These are phyloP conservation scores for Drosophila watanabei DNA, from an alignment of 1,140 invertebrate genomes.

Conservation along the genomic window DNA sequence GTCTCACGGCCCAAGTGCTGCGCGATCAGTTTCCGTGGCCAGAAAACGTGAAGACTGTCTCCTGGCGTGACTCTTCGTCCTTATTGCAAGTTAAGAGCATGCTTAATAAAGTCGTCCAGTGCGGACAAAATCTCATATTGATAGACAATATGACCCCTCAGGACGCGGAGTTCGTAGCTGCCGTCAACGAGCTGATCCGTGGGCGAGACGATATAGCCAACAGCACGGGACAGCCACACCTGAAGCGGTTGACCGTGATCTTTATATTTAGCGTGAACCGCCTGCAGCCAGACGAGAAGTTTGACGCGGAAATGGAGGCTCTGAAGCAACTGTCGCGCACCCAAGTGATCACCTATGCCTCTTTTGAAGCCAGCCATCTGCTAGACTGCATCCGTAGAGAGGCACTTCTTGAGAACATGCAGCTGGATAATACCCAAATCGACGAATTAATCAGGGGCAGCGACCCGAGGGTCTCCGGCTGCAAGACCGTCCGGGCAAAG, in stretches of 20 bases:
- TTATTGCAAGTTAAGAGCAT: not conserved
- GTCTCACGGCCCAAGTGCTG: slow-evolving; percentile 9
- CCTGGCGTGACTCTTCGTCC: not conserved
- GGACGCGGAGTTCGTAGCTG: not conserved
- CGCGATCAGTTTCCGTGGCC: slow-evolving; percentile 17
- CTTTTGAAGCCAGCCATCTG: not conserved
- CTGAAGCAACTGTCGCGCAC: slow-evolving; percentile 86
- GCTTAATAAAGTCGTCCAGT: not conserved
- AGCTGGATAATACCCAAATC: not conserved
- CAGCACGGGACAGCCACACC: slow-evolving; percentile 8
- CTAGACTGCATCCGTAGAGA: slow-evolving; percentile 5
- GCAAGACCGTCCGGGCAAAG: slow-evolving; percentile 6
- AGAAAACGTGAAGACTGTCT: slow-evolving; percentile 14
- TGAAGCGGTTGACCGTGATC: slow-evolving; percentile 14
- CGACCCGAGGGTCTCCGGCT: slow-evolving; percentile 1
- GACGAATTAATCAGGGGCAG: slow-evolving; percentile 4
- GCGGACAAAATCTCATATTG: slow-evolving; percentile 23
- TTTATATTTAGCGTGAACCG: slow-evolving; percentile 14
- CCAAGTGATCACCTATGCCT: slow-evolving; percentile 86
- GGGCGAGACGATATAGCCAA: slow-evolving; percentile 7
- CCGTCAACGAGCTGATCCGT: slow-evolving; percentile 1
- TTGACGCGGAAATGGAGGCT: slow-evolving; percentile 87
- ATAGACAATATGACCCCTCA: slow-evolving; percentile 18
- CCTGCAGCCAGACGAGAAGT: not conserved
- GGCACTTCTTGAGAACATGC: not conserved